Conservation (phyloP, 2,888 invertebrate species). For the Elysia crispata region DNA sequence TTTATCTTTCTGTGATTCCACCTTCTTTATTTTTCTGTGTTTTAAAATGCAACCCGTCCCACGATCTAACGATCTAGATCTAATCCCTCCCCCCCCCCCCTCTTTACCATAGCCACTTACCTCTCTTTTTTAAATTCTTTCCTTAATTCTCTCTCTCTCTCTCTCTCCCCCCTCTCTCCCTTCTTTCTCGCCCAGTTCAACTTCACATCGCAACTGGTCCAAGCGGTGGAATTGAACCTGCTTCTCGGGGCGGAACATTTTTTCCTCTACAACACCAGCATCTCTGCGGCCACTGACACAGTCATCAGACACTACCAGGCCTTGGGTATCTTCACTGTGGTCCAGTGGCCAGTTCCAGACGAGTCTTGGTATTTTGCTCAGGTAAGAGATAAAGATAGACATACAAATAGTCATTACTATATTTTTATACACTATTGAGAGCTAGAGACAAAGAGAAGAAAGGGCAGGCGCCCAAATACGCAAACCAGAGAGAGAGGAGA, state of each 20-base stretch:
- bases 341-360: conserved; percentile 34
- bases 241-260: conserved; percentile 45
- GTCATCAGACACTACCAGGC: conserved; percentile 35
- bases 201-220: conserved; percentile 13
- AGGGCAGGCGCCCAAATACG: not conserved
- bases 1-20: too few species aligned
- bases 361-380: not conserved
- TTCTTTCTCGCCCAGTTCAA: not conserved
- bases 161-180: too few species aligned
- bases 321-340: conserved; percentile 36
- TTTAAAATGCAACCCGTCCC: too few species aligned
- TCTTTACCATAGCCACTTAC: too few species aligned
- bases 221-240: conserved; percentile 38
- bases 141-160: not conserved
- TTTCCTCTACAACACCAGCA: conserved; percentile 40
- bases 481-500: too few species aligned
- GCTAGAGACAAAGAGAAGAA: not conserved
- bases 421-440: not conserved
- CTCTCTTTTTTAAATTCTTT: too few species aligned
- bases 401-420: not conserved
- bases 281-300: conserved; percentile 13
- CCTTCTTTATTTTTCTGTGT: too few species aligned
- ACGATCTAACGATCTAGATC: too few species aligned
- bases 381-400: not conserved
- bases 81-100: too few species aligned